Conservation (phyloP, 2,888 invertebrate species). For the Agrilus cyanescens region DNA sequence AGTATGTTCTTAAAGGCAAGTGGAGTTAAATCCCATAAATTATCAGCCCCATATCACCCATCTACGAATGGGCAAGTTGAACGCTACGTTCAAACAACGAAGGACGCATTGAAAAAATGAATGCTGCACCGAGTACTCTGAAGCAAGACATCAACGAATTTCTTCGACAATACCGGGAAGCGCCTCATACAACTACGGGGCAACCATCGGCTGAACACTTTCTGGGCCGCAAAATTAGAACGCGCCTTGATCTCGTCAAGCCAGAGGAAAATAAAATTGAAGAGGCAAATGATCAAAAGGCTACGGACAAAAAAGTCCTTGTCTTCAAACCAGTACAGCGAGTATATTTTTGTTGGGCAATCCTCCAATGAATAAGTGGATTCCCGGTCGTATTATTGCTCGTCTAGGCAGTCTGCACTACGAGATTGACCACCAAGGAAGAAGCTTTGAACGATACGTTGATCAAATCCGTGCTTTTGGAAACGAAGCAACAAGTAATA, state of each 20-base stretch:
- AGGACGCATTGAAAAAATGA: background rate
- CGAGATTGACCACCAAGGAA: too few relatives aligned
- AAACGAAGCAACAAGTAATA: too few relatives aligned
- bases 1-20: too few relatives aligned
- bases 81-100: too few relatives aligned
- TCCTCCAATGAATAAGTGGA: background rate
- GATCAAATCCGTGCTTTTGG: too few relatives aligned
- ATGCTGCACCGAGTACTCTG: background rate
- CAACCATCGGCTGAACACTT: constrained; percentile 10
- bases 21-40: too few relatives aligned
- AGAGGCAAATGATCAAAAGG: too few relatives aligned
- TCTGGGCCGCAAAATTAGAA: constrained; percentile 7
- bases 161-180: constrained; percentile 10
- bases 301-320: background rate
- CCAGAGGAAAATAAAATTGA: background rate
- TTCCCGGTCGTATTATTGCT: background rate
- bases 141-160: constrained; percentile 6
- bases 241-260: constrained; percentile 7
- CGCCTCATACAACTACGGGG: constrained; percentile 11
- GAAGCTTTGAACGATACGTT: too few relatives aligned
- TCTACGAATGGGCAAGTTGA: too few relatives aligned
- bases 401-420: background rate
- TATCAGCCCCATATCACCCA: too few relatives aligned
- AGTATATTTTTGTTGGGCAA: background rate
- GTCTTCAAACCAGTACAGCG: background rate